phyloP scores from a whole-genome alignment of 2,888 invertebrate species.

The Scaptomyza flava region DNA sequence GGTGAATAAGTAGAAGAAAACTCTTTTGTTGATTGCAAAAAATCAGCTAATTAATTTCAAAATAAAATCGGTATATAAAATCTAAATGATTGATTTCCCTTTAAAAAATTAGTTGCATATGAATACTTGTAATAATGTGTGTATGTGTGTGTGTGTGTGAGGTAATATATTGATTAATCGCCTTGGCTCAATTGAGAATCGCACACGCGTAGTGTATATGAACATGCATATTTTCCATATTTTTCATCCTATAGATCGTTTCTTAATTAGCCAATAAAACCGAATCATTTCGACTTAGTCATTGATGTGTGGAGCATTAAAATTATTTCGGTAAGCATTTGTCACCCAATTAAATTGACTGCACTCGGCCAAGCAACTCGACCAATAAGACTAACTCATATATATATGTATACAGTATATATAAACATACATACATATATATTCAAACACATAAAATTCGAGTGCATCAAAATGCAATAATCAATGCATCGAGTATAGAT shows the following conservation, averaged over 20 bases:
- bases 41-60: too few species aligned
- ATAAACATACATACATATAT: constrained; percentile 19
- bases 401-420: constrained; percentile 13
- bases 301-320: constrained; percentile 76
- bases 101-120: not conserved
- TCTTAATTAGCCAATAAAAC: constrained; percentile 75
- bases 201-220: constrained; percentile 53
- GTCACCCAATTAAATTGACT: constrained; percentile 78
- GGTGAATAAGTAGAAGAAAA: too few species aligned
- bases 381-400: constrained; percentile 21
- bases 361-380: constrained; percentile 41
- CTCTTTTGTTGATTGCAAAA: too few species aligned
- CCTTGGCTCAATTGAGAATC: constrained; percentile 70
- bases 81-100: not conserved
- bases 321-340: constrained; percentile 75
- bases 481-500: constrained; percentile 20
- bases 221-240: constrained; percentile 2
- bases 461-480: constrained; percentile 22
- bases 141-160: not conserved
- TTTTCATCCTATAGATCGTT: constrained; percentile 38
- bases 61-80: too few species aligned
- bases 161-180: constrained; percentile 63
- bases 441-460: constrained; percentile 18
- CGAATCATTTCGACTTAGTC: constrained; percentile 77
- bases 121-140: not conserved